Percentiles rank a stretch among this genome's conserved stretches.
Conservation (phyloP, 1,140 invertebrate genomes). For the Armadillidium nasatum region DNA sequence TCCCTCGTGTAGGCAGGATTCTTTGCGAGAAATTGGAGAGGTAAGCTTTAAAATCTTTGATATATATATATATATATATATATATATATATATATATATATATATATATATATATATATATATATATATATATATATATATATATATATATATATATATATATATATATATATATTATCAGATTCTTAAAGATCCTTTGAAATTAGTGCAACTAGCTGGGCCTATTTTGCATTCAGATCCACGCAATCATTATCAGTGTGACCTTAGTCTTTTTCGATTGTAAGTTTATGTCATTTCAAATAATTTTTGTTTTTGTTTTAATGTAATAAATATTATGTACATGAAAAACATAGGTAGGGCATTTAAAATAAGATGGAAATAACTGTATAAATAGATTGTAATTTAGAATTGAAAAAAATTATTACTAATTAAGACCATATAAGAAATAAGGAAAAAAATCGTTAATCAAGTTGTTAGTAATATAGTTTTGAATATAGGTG, state of each 20-base stretch:
- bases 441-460: no score
- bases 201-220: constrained; percentile 65
- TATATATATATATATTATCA: constrained; percentile 45
- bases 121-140: constrained; percentile 1
- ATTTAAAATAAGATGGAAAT: no score
- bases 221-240: constrained; percentile 65
- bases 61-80: neutral
- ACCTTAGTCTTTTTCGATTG: constrained; percentile 85
- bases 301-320: neutral
- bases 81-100: neutral
- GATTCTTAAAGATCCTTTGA: constrained; percentile 64
- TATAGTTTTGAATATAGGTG: no score
- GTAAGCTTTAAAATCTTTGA: constrained; percentile 46
- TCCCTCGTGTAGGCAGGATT: constrained; percentile 74
- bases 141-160: constrained; percentile 17
- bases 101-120: neutral
- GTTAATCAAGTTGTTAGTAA: no score
- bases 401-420: no score
- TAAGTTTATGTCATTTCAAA: constrained; percentile 54
- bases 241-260: constrained; percentile 65
- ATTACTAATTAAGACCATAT: no score
- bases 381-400: no score
- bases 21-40: constrained; percentile 72
- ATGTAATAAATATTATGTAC: no score
- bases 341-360: no score